Evolutionary conservation across 2,888 invertebrate genomes (phyloP).

Genomic region (Congeria kusceri): DNA sequence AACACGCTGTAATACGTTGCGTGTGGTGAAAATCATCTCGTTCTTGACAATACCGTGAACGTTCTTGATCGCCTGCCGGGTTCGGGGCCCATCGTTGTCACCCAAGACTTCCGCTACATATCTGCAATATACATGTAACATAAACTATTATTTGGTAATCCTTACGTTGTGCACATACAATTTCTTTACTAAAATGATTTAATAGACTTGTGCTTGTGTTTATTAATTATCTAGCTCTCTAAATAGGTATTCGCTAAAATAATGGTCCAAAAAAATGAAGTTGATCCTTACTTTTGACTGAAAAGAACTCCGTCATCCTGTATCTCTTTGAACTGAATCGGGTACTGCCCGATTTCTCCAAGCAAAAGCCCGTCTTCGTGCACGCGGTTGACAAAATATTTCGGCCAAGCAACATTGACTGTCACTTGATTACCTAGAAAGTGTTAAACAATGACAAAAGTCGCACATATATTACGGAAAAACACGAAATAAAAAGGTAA

Average conservation of each 20-base stretch:
- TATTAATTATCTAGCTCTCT: too few relatives aligned
- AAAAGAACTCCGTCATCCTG: slow-evolving; percentile 28
- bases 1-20: too few relatives aligned
- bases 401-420: slow-evolving; percentile 39
- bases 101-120: slow-evolving; percentile 30
- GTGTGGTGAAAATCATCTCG: too few relatives aligned
- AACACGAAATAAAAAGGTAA: too few relatives aligned
- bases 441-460: too few relatives aligned
- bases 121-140: background rate
- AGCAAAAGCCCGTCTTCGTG: slow-evolving; percentile 39
- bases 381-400: slow-evolving; percentile 51
- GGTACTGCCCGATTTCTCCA: slow-evolving; percentile 29
- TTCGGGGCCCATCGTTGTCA: slow-evolving; percentile 40
- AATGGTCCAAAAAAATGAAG: too few relatives aligned
- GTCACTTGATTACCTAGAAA: slow-evolving; percentile 3
- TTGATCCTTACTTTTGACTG: slow-evolving; percentile 20
- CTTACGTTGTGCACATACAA: too few relatives aligned
- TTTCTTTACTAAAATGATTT: too few relatives aligned
- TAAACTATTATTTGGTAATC: too few relatives aligned
- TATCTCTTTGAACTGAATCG: slow-evolving; percentile 44
- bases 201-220: too few relatives aligned
- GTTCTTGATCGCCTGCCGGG: slow-evolving; percentile 30
- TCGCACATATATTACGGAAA: too few relatives aligned
- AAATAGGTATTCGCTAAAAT: too few relatives aligned
- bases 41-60: slow-evolving; percentile 61